Conservation (phyloP, 2,797 vertebrate species). For the Ctenochaetus hawaiiensis region DNA sequence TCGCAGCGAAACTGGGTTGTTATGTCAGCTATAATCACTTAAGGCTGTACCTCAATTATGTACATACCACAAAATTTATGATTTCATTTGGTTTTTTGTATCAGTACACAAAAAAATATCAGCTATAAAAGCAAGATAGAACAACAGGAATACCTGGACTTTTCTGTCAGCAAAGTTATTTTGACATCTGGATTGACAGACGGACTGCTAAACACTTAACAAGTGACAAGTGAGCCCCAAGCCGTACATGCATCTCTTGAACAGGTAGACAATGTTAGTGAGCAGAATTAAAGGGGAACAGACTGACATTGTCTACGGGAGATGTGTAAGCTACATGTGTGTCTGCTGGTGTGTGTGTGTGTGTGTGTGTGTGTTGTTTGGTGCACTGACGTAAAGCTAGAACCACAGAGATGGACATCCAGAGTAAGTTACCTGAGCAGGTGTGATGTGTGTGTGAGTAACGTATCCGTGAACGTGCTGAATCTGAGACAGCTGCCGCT, state of each 20-base stretch:
- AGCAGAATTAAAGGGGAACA: slow-evolving; percentile 10
- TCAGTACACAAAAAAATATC: neutral
- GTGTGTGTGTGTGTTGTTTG: neutral
- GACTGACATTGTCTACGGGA: slow-evolving; percentile 4
- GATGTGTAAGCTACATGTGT: neutral
- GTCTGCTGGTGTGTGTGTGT: slow-evolving; percentile 10
- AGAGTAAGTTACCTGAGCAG: slow-evolving; percentile 75
- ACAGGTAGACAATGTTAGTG: slow-evolving; percentile 11
- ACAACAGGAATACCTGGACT: neutral
- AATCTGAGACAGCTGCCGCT: slow-evolving; percentile 96
- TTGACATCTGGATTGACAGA: slow-evolving; percentile 18
- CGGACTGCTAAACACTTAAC: neutral
- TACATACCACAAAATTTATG: neutral
- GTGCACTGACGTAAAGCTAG: neutral
- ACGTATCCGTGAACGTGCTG: slow-evolving; percentile 96
- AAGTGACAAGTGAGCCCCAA: neutral
- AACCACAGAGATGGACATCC: neutral
- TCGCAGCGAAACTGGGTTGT: neutral
- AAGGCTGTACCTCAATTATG: neutral
- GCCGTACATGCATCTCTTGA: neutral
- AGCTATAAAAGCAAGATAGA: neutral
- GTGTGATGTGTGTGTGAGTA: slow-evolving; percentile 92
- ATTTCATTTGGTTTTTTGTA: neutral
- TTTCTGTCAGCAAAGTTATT: neutral
- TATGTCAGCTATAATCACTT: slow-evolving; percentile 7